Conservation (phyloP, 2,113 vertebrate genomes). For the Octodon degus region DNA sequence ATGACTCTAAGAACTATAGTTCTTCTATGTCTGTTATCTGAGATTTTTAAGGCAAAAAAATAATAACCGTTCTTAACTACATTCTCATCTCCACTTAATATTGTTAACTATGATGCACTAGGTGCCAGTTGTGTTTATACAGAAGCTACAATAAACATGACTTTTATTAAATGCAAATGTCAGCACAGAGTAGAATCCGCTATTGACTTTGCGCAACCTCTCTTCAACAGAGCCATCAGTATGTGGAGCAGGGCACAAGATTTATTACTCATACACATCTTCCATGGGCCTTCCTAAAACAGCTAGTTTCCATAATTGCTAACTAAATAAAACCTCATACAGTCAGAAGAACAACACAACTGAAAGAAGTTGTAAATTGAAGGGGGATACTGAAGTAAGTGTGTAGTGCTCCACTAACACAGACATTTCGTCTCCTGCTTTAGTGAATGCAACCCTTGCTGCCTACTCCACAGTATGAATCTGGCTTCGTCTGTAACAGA, state of each 20-base stretch:
- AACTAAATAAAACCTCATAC: conserved; percentile 57
- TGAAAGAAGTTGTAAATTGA: conserved; percentile 52
- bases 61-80: background rate
- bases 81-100: background rate
- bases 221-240: conserved; percentile 61
- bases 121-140: conserved; percentile 47
- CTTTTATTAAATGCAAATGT: conserved; percentile 80
- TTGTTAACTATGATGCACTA: conserved; percentile 8
- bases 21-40: conserved; percentile 23
- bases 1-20: background rate
- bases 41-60: conserved; percentile 50
- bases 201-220: conserved; percentile 65
- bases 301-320: conserved; percentile 56
- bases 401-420: background rate
- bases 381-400: background rate
- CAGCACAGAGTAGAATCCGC: conserved; percentile 64
- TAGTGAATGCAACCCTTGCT: conserved; percentile 1
- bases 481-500: conserved; percentile 6
- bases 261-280: conserved; percentile 49
- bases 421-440: background rate
- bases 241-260: background rate
- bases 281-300: conserved; percentile 51
- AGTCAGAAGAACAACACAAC: conserved; percentile 18
- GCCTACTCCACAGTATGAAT: background rate
- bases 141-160: conserved; percentile 60